Evolutionary conservation across 2,888 invertebrate species (phyloP).

Genomic region (Scaptomyza tumidula): DNA sequence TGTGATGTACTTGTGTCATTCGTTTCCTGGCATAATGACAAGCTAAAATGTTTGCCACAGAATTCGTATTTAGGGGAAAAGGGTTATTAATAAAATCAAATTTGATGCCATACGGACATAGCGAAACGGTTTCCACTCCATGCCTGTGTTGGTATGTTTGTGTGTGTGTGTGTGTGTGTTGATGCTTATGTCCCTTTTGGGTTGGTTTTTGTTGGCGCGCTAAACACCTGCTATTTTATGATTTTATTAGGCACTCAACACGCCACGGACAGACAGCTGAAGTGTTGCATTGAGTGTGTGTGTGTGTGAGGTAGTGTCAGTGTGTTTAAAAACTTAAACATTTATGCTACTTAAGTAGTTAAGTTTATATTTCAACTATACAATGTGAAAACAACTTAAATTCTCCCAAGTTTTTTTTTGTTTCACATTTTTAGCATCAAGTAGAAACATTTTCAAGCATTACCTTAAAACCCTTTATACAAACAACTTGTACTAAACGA

Average conservation of each 20-base stretch:
- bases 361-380: not conserved
- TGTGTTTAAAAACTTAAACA: not conserved
- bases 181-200: constrained; percentile 29
- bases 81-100: constrained; percentile 77
- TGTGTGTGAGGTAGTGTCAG: not conserved
- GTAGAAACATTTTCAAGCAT: no score
- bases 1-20: constrained; percentile 75
- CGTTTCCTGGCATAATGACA: constrained; percentile 72
- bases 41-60: constrained; percentile 74
- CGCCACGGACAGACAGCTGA: constrained; percentile 40
- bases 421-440: no score
- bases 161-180: constrained; percentile 24
- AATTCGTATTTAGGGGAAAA: constrained; percentile 73
- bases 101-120: constrained; percentile 62
- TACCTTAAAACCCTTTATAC: no score
- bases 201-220: constrained; percentile 38
- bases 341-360: not conserved
- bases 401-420: no score
- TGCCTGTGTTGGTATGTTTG: not conserved
- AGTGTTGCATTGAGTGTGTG: not conserved
- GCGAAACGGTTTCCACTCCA: constrained; percentile 2
- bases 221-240: constrained; percentile 72
- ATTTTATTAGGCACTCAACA: constrained; percentile 76
- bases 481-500: no score
- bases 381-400: not conserved